Evolutionary conservation across 2,888 invertebrate genomes (phyloP).

Genomic region (Yponomeuta evonymella): DNA sequence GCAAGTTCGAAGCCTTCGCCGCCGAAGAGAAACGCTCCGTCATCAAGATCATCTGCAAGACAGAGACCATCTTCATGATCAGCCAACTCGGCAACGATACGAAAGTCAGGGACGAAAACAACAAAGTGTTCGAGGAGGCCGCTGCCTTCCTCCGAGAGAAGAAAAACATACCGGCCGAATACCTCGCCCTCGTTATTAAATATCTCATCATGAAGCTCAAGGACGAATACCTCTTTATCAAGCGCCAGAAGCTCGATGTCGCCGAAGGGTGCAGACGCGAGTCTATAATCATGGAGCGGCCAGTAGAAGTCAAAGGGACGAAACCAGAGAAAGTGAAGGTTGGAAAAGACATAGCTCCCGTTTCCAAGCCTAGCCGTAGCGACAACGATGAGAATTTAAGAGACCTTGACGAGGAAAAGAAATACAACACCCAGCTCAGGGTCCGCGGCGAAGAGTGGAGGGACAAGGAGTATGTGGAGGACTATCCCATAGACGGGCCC

Average conservation of each 20-base stretch:
- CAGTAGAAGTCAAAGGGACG: slow-evolving; percentile 45
- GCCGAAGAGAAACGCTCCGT: slow-evolving; percentile 61
- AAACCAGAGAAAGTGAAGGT: background rate
- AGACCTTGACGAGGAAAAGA: slow-evolving; percentile 44
- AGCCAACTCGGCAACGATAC: slow-evolving; percentile 65
- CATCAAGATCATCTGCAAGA: slow-evolving; percentile 63
- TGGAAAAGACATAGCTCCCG: background rate
- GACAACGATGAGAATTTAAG: background rate
- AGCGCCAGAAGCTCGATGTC: slow-evolving; percentile 52
- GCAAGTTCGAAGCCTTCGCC: slow-evolving; percentile 57
- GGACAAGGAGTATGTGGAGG: slow-evolving; percentile 70
- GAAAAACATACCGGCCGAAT: slow-evolving; percentile 56
- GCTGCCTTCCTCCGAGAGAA: slow-evolving; percentile 57
- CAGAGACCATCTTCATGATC: slow-evolving; percentile 67
- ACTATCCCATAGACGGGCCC: slow-evolving; percentile 71
- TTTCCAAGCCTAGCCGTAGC: background rate
- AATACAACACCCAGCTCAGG: slow-evolving; percentile 64
- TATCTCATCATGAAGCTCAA: slow-evolving; percentile 64
- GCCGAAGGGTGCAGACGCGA: slow-evolving; percentile 54
- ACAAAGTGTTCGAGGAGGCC: slow-evolving; percentile 62
- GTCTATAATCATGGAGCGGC: slow-evolving; percentile 54
- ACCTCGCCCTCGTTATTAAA: slow-evolving; percentile 60
- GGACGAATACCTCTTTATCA: slow-evolving; percentile 58
- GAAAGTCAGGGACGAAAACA: slow-evolving; percentile 55
- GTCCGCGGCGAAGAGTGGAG: slow-evolving; percentile 74